Evolutionary conservation across 2,113 vertebrate genomes (phyloP).

Genomic region (Cyphomyrus discorhynchus): DNA sequence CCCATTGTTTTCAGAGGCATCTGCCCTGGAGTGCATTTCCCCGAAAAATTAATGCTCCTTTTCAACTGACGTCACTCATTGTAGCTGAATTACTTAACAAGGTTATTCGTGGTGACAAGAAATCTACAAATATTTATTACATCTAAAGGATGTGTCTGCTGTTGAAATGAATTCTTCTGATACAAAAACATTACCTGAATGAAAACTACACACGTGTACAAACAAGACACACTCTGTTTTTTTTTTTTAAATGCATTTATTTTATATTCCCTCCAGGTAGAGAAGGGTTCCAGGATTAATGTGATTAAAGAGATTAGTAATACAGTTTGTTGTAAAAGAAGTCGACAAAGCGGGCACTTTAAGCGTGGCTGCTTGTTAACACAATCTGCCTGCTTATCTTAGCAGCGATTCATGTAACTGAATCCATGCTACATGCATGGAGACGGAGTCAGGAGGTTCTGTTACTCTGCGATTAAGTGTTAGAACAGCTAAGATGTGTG

Average conservation of each 20-base stretch:
- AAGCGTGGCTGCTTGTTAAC: background rate
- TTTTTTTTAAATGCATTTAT: background rate
- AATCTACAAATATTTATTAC: background rate
- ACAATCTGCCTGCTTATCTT: background rate
- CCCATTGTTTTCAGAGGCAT: background rate
- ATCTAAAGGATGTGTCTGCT: background rate
- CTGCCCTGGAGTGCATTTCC: background rate
- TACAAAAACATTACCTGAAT: background rate
- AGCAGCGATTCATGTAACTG: background rate
- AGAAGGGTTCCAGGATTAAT: background rate
- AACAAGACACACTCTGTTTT: background rate
- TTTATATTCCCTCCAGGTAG: background rate
- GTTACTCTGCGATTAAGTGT: background rate
- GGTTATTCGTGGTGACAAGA: background rate
- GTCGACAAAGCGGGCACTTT: background rate
- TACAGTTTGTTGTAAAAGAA: background rate
- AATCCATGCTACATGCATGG: background rate
- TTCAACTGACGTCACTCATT: background rate
- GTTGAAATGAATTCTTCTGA: background rate
- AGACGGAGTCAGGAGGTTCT: background rate
- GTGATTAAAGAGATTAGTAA: background rate
- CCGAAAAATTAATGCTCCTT: background rate
- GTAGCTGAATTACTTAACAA: background rate
- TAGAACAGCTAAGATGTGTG: background rate
- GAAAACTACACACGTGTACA: background rate